These are phyloP conservation scores for Agelastica alni DNA, from an alignment of 2,888 invertebrate genomes.

Conservation along the genomic window DNA sequence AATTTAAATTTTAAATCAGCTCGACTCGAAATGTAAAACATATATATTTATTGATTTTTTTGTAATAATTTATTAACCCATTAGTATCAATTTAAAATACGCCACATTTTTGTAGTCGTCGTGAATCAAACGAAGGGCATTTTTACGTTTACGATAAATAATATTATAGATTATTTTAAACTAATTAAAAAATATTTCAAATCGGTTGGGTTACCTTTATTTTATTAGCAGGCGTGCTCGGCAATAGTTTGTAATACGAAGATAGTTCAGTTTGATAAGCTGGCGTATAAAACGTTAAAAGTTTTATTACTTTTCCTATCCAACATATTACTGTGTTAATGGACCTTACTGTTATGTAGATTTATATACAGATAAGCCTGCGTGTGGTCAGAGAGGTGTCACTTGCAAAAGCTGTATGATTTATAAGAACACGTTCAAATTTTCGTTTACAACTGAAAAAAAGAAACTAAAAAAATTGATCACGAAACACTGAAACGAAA, in stretches of 20 bases:
- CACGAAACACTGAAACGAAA: no score
- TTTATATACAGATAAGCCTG: background rate
- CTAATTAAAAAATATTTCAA: background rate
- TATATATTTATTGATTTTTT: slow-evolving; percentile 2
- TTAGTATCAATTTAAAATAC: slow-evolving; percentile 8
- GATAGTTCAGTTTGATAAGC: background rate
- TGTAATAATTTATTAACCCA: slow-evolving; percentile 7
- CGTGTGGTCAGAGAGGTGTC: background rate
- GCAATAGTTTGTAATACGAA: background rate
- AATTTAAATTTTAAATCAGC: slow-evolving; percentile 8
- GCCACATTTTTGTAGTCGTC: background rate
- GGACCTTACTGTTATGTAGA: background rate
- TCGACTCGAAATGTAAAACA: background rate
- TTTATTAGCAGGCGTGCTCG: background rate
- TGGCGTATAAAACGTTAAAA: background rate
- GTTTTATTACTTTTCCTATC: background rate
- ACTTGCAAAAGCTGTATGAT: background rate
- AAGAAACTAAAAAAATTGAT: no score
- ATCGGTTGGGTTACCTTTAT: background rate
- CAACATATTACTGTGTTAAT: background rate
- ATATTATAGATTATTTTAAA: background rate
- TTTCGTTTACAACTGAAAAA: no score
- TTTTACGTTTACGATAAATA: background rate
- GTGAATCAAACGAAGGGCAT: slow-evolving; percentile 1
- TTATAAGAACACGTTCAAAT: no score